A percentile compares a stretch with the other conserved stretches of the same genome.
Conservation (phyloP, 1,140 invertebrate genomes). For the Elymnias hypermnestra region DNA sequence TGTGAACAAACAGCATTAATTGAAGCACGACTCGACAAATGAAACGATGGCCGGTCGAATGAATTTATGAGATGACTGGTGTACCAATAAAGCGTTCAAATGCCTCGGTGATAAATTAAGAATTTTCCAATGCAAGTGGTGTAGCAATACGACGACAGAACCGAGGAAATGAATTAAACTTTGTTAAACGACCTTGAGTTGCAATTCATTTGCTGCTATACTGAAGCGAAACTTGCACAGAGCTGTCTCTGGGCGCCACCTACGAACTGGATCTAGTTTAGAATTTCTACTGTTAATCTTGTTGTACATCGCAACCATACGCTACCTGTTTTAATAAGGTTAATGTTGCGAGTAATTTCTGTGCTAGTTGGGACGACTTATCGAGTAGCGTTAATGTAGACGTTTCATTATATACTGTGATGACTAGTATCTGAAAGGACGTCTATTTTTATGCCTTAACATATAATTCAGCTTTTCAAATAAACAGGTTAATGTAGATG, state of each 20-base stretch:
- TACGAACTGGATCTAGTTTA: constrained; percentile 36
- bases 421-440: no score
- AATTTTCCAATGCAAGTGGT: constrained; percentile 48
- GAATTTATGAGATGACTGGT: constrained; percentile 39
- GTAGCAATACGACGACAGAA: constrained; percentile 59
- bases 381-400: background rate
- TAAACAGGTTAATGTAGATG: no score
- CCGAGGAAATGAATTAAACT: constrained; percentile 62
- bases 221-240: constrained; percentile 48
- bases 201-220: constrained; percentile 61
- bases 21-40: constrained; percentile 24
- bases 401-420: background rate
- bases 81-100: constrained; percentile 34
- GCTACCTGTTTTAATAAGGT: constrained; percentile 30
- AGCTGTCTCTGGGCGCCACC: constrained; percentile 19
- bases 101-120: constrained; percentile 46
- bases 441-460: no score
- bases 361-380: background rate
- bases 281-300: constrained; percentile 45
- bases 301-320: constrained; percentile 33
- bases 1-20: constrained; percentile 5
- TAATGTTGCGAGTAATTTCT: constrained; percentile 16
- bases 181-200: constrained; percentile 67
- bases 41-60: constrained; percentile 29
- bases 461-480: no score